phyloP scores from a whole-genome alignment of 2,888 invertebrate genomes.

The Perizoma affinitatum region DNA sequence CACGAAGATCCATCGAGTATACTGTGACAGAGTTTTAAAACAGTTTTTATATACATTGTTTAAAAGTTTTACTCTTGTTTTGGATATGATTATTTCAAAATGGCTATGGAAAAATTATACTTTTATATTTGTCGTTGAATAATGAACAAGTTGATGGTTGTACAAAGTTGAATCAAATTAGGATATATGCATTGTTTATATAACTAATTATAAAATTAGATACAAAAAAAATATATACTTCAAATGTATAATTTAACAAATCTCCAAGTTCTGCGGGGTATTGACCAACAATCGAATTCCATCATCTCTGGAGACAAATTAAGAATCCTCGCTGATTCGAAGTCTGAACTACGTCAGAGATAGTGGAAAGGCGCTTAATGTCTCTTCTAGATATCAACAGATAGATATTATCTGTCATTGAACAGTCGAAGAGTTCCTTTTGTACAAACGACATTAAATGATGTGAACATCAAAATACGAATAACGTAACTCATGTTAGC shows the following conservation, averaged over 20 bases:
- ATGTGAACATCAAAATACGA: conserved; percentile 13
- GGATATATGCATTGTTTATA: conserved; percentile 2
- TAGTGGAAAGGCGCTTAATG: too few species aligned
- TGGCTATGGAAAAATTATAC: conserved; percentile 13
- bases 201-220: conserved; percentile 12
- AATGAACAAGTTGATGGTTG: conserved; percentile 17
- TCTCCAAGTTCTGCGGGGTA: background rate
- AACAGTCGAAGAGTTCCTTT: too few species aligned
- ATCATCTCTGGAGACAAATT: too few species aligned
- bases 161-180: conserved; percentile 16
- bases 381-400: too few species aligned
- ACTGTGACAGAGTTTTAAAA: conserved; percentile 11
- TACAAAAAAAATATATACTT: background rate
- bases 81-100: conserved; percentile 8
- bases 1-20: background rate
- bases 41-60: conserved; percentile 7
- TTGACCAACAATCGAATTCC: background rate
- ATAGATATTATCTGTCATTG: background rate
- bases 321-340: too few species aligned
- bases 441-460: too few species aligned
- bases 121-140: conserved; percentile 5
- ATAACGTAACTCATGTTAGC: conserved; percentile 30
- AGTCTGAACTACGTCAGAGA: too few species aligned
- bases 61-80: conserved; percentile 17
- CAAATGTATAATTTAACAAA: conserved; percentile 8